These are phyloP conservation scores for Brachionus koreanus DNA, from an alignment of 1,140 invertebrate species.

Conservation along the genomic window DNA sequence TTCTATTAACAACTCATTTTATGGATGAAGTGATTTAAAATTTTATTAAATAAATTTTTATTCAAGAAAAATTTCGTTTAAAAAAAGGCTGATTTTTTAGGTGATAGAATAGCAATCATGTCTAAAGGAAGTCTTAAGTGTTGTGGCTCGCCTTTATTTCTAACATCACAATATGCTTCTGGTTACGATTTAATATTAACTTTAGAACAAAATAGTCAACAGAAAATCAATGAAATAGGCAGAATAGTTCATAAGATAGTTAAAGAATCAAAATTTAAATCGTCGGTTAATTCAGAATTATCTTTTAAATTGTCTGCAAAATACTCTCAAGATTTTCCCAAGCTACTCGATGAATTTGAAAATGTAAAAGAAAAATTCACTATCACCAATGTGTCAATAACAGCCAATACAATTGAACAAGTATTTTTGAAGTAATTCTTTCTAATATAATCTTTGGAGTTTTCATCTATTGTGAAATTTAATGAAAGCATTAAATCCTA, in stretches of 20 bases:
- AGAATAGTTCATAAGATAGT: not conserved
- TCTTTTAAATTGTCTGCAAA: slow-evolving; percentile 53
- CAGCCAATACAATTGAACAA: slow-evolving; percentile 45
- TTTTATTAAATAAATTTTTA: slow-evolving; percentile 65
- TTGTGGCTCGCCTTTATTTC: slow-evolving; percentile 66
- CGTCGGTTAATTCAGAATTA: not conserved
- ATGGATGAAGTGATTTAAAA: slow-evolving; percentile 71
- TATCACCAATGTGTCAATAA: slow-evolving; percentile 28
- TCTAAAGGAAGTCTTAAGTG: slow-evolving; percentile 65
- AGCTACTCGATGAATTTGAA: slow-evolving; percentile 48
- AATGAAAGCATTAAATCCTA: too few species aligned
- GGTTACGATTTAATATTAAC: not conserved
- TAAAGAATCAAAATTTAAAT: not conserved
- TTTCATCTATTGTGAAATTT: not conserved
- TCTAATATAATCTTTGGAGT: not conserved
- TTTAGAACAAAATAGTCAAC: not conserved
- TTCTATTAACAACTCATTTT: slow-evolving; percentile 46
- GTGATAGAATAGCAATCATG: slow-evolving; percentile 65
- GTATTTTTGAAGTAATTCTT: slow-evolving; percentile 46
- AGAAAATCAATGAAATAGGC: not conserved
- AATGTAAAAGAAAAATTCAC: slow-evolving; percentile 49
- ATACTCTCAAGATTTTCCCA: slow-evolving; percentile 56
- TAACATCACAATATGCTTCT: slow-evolving; percentile 49
- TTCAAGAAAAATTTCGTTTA: not conserved
- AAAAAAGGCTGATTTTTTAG: slow-evolving; percentile 47